Conservation (phyloP, 1,140 invertebrate genomes). For the Euborellia annulipes region DNA sequence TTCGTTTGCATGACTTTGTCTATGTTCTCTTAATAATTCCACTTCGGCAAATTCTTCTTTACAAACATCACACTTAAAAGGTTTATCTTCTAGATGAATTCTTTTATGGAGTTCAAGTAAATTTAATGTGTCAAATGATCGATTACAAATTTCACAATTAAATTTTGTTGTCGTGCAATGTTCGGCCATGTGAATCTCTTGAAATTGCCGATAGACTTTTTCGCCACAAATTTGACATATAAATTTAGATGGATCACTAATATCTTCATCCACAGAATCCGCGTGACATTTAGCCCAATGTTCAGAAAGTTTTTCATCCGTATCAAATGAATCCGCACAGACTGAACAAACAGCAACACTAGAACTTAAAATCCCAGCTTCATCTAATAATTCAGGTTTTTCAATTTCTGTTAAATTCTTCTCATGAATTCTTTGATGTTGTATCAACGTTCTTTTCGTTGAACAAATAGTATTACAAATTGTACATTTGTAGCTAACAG, state of each 20-base stretch:
- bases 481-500: conserved; percentile 30
- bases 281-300: no score
- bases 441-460: no score
- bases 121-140: conserved; percentile 43
- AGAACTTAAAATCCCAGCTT: no score
- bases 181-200: conserved; percentile 43
- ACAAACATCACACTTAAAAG: conserved; percentile 24
- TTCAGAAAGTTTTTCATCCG: no score
- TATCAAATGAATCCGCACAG: no score
- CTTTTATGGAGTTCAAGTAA: conserved; percentile 52
- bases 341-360: no score
- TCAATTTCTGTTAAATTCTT: no score
- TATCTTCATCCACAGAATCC: no score
- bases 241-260: conserved; percentile 15
- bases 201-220: conserved; percentile 39
- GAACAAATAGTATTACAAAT: conserved; percentile 24
- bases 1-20: conserved; percentile 46
- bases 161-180: conserved; percentile 34
- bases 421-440: no score
- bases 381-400: no score
- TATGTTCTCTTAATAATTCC: conserved; percentile 39
- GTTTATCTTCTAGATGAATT: conserved; percentile 39
- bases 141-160: conserved; percentile 45
- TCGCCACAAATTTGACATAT: conserved; percentile 35
- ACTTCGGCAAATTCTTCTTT: conserved; percentile 20